Base-by-base conservation (phyloP, 2,888 invertebrate genomes). In the Anoplius nigerrimus region DNA sequence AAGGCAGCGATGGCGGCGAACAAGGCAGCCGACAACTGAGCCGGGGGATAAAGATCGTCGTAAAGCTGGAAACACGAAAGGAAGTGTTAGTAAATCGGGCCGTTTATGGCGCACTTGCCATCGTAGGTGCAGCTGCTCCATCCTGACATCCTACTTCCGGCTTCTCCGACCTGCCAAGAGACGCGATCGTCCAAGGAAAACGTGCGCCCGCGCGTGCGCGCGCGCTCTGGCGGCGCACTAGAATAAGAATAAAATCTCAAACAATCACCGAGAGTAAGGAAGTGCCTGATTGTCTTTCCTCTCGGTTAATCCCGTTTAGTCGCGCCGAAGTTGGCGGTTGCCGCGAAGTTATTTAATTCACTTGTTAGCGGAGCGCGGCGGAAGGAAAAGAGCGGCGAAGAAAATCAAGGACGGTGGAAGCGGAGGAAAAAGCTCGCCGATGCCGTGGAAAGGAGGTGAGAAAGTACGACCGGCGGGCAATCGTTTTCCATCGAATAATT, bases 231-330 rank as follows among this genome's bases (percentile, higher is more conserved):
- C 34, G 34, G 11, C 34, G 8, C 34, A 13, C 11, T 34, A 13
- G 34, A 34, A 34, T 34, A 34, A 34, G 34, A 34, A 34, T 34
- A 34, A 34, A 34, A 34, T 34, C 34, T 34, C 34, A 34, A 34
- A 34, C 34, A 34, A 34, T 34, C 34, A 34, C 34, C 11, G 34
- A 34, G 34, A 34, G 34, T 34, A 34, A 34, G 34, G 34, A 34
- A 34, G 53, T 51, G 61, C 46, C 62, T 63, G 60, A 67, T 71
- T 71, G 70, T 53, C 67, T 63, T 71, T 62, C 45, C 62, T 58
- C 67, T 70, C 67, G 66, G 58, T 70, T 66, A 66, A 70, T 70
- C 66, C 59, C 62, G 70, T 34, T 34, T 34, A 34, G 34, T 34
- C 34, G 8, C 34, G 48, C 16, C 48, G 48, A 48, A 16, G 48